Conservation (phyloP, 2,113 vertebrate species). For the Panthera uncia region DNA sequence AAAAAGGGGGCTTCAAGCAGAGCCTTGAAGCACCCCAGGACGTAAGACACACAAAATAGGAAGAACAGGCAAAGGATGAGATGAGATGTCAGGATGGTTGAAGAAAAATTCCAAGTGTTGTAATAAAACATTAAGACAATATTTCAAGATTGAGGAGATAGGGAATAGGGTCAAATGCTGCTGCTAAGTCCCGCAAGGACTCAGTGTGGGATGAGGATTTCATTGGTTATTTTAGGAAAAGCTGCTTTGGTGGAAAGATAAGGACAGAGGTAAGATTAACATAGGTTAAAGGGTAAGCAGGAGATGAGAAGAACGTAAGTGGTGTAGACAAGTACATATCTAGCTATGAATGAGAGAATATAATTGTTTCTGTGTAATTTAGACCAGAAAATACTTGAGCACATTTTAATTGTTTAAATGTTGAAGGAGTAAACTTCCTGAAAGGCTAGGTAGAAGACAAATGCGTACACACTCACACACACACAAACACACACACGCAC, state of each 20-base stretch:
- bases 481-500: no score
- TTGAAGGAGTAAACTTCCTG: not conserved
- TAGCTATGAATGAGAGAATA: not conserved
- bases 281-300: not conserved
- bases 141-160: not conserved
- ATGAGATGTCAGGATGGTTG: not conserved
- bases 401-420: not conserved
- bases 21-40: not conserved
- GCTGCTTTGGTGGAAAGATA: not conserved
- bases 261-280: not conserved
- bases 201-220: not conserved
- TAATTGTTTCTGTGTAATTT: not conserved
- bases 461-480: not conserved
- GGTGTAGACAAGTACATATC: not conserved
- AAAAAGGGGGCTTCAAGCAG: not conserved
- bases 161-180: not conserved
- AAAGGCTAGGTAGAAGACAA: not conserved
- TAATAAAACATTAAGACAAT: not conserved
- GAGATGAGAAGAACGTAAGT: not conserved
- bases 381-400: not conserved
- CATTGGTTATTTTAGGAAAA: not conserved
- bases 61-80: not conserved
- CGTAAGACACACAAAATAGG: not conserved
- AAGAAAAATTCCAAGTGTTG: not conserved
- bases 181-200: not conserved